A percentile compares a stretch with the other conserved stretches of the same genome.
Conservation (phyloP, 1,140 invertebrate species). For the Plutomurus gul region DNA sequence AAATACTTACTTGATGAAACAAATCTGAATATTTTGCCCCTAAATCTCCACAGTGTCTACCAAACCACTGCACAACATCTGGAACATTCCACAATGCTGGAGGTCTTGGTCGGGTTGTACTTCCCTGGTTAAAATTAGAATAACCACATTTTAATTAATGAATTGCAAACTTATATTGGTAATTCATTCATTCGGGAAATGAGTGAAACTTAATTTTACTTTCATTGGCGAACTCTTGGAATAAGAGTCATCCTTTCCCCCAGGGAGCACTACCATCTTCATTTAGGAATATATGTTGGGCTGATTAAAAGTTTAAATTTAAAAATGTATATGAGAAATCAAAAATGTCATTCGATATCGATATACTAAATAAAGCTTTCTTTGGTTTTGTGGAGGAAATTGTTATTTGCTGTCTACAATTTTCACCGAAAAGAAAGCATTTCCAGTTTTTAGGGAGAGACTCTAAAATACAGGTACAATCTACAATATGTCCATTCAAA, state of each 20-base stretch:
- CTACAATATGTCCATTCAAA: no score
- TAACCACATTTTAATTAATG: neutral
- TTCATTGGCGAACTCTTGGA: constrained; percentile 24
- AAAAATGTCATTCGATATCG: no score
- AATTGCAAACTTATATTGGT: neutral
- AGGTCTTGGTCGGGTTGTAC: constrained; percentile 38
- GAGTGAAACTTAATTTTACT: neutral
- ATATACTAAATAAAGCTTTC: neutral
- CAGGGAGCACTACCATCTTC: constrained; percentile 42
- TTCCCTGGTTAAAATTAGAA: neutral
- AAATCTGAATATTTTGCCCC: constrained; percentile 48
- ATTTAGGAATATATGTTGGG: constrained; percentile 18
- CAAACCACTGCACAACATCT: constrained; percentile 49
- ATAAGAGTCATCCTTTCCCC: constrained; percentile 36
- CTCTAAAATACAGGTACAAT: no score
- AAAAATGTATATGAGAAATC: neutral
- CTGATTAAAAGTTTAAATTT: neutral
- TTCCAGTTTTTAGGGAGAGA: no score
- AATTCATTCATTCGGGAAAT: neutral
- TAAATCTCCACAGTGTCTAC: constrained; percentile 49
- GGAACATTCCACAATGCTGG: constrained; percentile 45
- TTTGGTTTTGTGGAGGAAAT: no score
- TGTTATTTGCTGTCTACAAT: no score
- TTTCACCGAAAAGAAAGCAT: no score
- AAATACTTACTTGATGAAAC: constrained; percentile 44